These are phyloP conservation scores for Ophion ventricosus DNA, from an alignment of 2,888 invertebrate genomes.

Conservation along the genomic window DNA sequence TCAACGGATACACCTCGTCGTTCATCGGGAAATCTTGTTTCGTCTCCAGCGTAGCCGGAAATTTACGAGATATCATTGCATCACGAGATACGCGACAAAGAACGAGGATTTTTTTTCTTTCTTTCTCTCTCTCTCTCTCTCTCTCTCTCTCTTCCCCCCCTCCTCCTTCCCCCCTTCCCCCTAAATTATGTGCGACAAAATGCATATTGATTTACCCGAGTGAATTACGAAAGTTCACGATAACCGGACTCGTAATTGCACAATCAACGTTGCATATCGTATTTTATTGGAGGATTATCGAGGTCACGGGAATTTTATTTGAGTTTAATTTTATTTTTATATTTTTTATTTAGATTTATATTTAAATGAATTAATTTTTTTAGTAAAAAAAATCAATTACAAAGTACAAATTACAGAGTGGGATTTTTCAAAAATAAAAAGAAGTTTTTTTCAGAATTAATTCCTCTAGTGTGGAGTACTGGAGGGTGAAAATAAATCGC, in stretches of 20 bases:
- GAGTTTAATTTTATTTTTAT: too few relatives aligned
- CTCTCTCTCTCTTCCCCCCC: background rate
- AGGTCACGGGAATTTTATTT: background rate
- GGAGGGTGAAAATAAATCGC: slow-evolving; percentile 9
- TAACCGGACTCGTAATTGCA: background rate
- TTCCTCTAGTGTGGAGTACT: too few relatives aligned
- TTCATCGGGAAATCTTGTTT: slow-evolving; percentile 33
- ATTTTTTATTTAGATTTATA: too few relatives aligned
- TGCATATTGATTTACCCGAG: background rate
- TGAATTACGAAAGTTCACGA: background rate
- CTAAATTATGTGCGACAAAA: background rate
- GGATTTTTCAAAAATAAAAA: too few relatives aligned
- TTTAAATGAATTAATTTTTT: too few relatives aligned
- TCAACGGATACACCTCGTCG: slow-evolving; percentile 34
- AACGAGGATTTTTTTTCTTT: too few relatives aligned
- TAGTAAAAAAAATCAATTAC: background rate
- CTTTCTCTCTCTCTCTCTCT: slow-evolving; percentile 11
- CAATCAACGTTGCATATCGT: slow-evolving; percentile 26
- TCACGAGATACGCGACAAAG: background rate
- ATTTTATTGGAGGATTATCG: background rate
- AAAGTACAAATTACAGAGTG: too few relatives aligned
- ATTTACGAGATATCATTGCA: background rate
- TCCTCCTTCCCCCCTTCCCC: background rate
- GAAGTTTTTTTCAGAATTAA: too few relatives aligned
- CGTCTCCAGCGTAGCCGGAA: slow-evolving; percentile 1